Base-by-base conservation (phyloP, 2,113 vertebrate genomes). In the Aspidoscelis tigris region DNA sequence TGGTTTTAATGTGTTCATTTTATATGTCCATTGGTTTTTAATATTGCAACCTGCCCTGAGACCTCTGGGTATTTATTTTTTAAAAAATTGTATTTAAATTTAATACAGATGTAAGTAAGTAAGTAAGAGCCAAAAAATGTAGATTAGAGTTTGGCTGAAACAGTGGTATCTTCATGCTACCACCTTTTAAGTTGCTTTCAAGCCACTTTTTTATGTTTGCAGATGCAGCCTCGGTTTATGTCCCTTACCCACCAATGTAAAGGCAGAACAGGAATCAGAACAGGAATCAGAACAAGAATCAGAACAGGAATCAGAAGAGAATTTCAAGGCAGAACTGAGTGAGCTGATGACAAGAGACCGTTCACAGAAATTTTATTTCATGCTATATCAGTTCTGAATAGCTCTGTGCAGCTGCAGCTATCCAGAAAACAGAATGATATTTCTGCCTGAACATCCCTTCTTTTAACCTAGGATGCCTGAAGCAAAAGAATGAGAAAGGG, bases 401-500 rank as follows among this genome's bases (percentile, higher is more conserved):
- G 64, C 0, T 0, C 50, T 69, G 2, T 61, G 65, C 83, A n/a
- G 5, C 8, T 47, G 33, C 47, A 68, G 58, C 41, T 68, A 64
- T 33, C 26, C 65, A 76, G 72, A 39, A 91, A 33, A 65, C 74
- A 26, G 68, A 43, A 6, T 39, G 22, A 0, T 6, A 69, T 85
- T 87, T 81, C 0, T 0, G 47, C 77, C 76, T 0, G 0, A 22
- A 73, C 47, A 78, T 79, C 55, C 58, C 70, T 79, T 61, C 43
- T 72, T 87, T 2, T 18, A 7, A 80, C 0, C 0, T 83, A 83
- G 87, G 55, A 43, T 87, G 55, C 58, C 70, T 82, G 84, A 86
- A n/a, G n/a, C 70, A 85, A 84, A 73, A 82, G 77, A 87, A 12
- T 88, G 76, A 88, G 84, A 79, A 84, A 65, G 71, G 65, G 84